Evolutionary conservation across 1,140 invertebrate genomes (phyloP), one percentile per base, ranked within the genome.

Genomic region (Eufriesea mexicana): DNA sequence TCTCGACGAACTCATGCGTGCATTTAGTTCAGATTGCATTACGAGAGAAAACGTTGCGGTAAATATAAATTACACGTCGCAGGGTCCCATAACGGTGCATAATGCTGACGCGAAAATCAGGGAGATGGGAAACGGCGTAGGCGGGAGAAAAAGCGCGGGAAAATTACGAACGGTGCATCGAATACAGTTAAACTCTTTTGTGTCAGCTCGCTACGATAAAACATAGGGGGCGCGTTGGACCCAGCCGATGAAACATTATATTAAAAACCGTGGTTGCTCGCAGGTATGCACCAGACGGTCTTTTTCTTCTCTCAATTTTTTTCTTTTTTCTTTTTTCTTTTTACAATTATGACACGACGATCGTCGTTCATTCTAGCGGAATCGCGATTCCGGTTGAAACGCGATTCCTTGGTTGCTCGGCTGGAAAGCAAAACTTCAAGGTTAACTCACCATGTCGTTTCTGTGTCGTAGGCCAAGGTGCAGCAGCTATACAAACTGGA

Each of bases 401-500:
- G 42, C 82, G 84, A 87, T 20, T 84, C 81, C 57, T 64, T 64
- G 66, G 49, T 25, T 45, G 23, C 72, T 70, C 61, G 57, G 55
- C 28, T 74, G 59, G 74, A 45, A 82, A 77, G 35, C 78, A 64
- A 83, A 51, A 78, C 67, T 85, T 71, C n/a, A 87, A 88, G 83
- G 66, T 84, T 77, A 62, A 77, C 49, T 86, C 64, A 59, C 71
- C 23, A 51, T n/a, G 54, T 70, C 47, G 45, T 55, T 83, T 88
- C 68, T 80, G 59, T 87, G 83, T 89, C 79, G 57, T 93, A 97
- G 96, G 96, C 96, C 80, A 97, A 97, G 93, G 96, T 97, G 51
- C 95, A 97, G 83, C 96, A 98, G 92, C 94, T 98, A 23, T 98
- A 98, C 94, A 96, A 97, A 84, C 93, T 98, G 86, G 98, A 98